Evolutionary conservation across 2,113 vertebrate genomes (phyloP).

Genomic region (Mormyrus lacerda): DNA sequence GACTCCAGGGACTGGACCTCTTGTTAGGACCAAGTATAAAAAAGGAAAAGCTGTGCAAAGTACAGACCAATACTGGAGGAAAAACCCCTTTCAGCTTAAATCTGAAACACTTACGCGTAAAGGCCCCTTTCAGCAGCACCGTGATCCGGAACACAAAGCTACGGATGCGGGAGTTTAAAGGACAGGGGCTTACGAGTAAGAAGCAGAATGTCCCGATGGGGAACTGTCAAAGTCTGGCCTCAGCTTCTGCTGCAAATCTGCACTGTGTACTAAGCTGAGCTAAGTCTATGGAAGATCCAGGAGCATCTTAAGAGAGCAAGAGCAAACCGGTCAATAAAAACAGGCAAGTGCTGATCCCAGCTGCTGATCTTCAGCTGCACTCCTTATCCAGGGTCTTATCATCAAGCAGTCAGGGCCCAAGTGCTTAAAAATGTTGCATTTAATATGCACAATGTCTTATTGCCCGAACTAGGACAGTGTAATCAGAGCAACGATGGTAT

Average conservation of each 20-base stretch:
- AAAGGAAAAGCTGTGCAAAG: background rate
- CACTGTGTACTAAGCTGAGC: background rate
- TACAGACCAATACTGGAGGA: background rate
- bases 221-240: background rate
- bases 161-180: background rate
- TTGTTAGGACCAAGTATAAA: background rate
- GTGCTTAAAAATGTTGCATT: background rate
- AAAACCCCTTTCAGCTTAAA: background rate
- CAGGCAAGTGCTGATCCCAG: background rate
- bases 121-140: background rate
- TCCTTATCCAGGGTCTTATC: background rate
- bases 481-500: background rate
- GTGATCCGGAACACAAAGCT: conserved; percentile 4
- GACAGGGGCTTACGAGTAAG: background rate
- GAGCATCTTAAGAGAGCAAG: background rate
- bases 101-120: background rate
- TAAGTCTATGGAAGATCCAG: background rate
- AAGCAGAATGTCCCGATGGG: background rate
- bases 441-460: background rate
- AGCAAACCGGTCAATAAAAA: background rate
- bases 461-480: background rate
- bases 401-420: background rate
- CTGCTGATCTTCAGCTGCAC: background rate
- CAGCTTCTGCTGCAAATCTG: background rate
- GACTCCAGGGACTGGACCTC: background rate